These are phyloP conservation scores for Otolemur garnettii DNA, from an alignment of 2,113 vertebrate species.

Conservation along the genomic window DNA sequence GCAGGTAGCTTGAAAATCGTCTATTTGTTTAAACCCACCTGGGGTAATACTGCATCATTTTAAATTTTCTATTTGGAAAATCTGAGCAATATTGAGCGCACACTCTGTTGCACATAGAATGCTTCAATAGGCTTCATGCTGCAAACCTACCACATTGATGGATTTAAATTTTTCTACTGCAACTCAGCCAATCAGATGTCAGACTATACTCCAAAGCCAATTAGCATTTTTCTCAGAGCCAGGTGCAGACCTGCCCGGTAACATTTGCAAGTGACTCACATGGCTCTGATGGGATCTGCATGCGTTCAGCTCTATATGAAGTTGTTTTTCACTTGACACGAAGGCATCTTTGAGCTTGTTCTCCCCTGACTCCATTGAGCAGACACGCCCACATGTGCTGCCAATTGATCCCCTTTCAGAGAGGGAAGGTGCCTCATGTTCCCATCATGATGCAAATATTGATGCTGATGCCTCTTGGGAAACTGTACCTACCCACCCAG, in stretches of 20 bases:
- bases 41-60: neutral
- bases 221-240: constrained; percentile 51
- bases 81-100: neutral
- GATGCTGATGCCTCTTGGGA: neutral
- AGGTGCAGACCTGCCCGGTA: constrained; percentile 48
- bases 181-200: constrained; percentile 19
- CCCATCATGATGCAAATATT: neutral
- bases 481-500: neutral
- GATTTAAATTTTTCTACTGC: neutral
- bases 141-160: neutral
- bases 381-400: constrained; percentile 24
- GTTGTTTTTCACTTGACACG: constrained; percentile 49
- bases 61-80: constrained; percentile 30
- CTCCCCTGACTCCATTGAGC: neutral
- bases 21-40: constrained; percentile 2
- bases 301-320: constrained; percentile 50
- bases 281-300: constrained; percentile 33
- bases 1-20: neutral
- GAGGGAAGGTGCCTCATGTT: neutral
- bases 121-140: neutral
- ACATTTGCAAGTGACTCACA: constrained; percentile 65
- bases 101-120: accelerated
- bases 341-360: neutral
- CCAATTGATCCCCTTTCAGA: neutral
- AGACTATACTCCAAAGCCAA: constrained; percentile 7